Evolutionary conservation across 2,888 invertebrate species (phyloP), one percentile per base, ranked within the genome.

Genomic region (Eristalis tenax): DNA sequence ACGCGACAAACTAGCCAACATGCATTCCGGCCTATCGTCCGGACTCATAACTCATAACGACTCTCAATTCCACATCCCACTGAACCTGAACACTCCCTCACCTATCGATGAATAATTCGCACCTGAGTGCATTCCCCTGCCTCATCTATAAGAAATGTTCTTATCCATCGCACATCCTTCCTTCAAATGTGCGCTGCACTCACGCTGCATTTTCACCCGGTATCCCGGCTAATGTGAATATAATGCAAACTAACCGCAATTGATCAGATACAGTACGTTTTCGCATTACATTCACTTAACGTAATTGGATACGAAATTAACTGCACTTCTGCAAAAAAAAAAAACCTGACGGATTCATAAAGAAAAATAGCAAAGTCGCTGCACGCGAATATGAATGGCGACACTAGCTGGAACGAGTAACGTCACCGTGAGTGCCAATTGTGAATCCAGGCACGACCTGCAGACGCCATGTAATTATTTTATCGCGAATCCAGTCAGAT

Each of bases 401-500:
- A n/a, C 38, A 43, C 32, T 40, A 61, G 61, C 13, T 23, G 50
- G 18, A 10, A 50, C 63, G 43, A 63, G 40, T 66, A 75, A 43
- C 35, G 73, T 61, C 79, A 80, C 35, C 59, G 35, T 66, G 61
- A 71, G 61, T 70, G 61, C 56, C 50, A 80, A 75, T 65, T 68
- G 69, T 61, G 26, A 64, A 69, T 56, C 56, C 13, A 63, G 50
- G 74, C 69, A 71, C 83, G 75, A 66, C 80, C 4, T 40, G 13
- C 15, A 65, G 84, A 68, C 84, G 84, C 76, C 84, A 68, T 40
- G 80, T 76, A 71, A 75, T 79, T 84, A 75, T 84, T 84, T 84
- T 80, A 84, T 84, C 84, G 76, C 66, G 63, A 84, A 84, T 84
- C 70, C 84, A 75, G 61, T 76, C 80, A 76, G 80, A 84, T 80